phyloP scores from a whole-genome alignment of 2,888 invertebrate species.

The Shargacucullia verbasci region DNA sequence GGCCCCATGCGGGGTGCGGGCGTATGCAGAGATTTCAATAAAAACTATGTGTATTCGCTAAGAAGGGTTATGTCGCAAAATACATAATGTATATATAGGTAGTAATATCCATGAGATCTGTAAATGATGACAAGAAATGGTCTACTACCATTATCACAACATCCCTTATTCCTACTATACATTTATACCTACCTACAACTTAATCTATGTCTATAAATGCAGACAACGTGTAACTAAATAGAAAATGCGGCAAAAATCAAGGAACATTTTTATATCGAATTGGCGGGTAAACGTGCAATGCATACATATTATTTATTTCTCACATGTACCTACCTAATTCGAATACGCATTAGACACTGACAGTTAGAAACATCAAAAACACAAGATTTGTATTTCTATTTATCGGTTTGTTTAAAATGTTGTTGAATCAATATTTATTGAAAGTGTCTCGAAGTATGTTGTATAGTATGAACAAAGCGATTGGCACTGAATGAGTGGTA shows the following conservation, averaged over 20 bases:
- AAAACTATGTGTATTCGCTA: conserved; percentile 58
- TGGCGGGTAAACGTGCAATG: conserved; percentile 25
- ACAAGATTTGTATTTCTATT: background rate
- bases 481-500: conserved; percentile 74
- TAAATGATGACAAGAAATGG: no score
- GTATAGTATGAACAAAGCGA: conserved; percentile 65
- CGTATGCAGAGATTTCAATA: conserved; percentile 65
- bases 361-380: background rate
- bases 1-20: conserved; percentile 75
- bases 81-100: background rate
- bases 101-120: background rate
- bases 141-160: no score
- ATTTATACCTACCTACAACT: no score
- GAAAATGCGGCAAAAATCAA: conserved; percentile 31
- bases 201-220: no score
- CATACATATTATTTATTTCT: conserved; percentile 13
- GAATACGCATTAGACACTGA: background rate
- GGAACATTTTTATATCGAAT: conserved; percentile 12
- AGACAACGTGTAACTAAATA: conserved; percentile 4
- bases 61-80: conserved; percentile 71
- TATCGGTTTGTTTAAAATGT: conserved; percentile 6
- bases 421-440: conserved; percentile 24
- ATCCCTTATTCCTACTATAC: no score
- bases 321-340: no score
- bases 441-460: conserved; percentile 40